Conservation (phyloP, 2,888 invertebrate species). For the Xylophagus ater region DNA sequence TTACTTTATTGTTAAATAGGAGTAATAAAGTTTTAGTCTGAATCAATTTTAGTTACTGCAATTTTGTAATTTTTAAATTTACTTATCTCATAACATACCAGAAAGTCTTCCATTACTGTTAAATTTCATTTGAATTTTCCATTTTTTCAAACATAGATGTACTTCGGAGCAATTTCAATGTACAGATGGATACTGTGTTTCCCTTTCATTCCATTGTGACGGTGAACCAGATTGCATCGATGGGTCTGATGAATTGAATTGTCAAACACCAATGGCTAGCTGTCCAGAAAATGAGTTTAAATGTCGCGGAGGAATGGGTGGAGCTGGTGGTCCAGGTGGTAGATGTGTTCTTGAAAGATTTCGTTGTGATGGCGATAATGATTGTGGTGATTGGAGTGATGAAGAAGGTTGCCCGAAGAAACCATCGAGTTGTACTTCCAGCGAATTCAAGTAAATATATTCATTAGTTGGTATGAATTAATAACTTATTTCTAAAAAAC, state of each 20-base stretch:
- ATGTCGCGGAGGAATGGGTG: slow-evolving; percentile 50
- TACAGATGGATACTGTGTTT: slow-evolving; percentile 60
- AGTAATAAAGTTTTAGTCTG: neutral
- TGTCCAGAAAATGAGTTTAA: slow-evolving; percentile 66
- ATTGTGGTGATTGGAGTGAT: slow-evolving; percentile 81
- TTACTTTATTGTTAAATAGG: neutral
- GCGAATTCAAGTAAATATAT: slow-evolving; percentile 54
- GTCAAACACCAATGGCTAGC: slow-evolving; percentile 44
- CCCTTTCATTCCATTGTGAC: slow-evolving; percentile 63
- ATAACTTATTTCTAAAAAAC: too few species aligned
- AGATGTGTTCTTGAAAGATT: slow-evolving; percentile 63
- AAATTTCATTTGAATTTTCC: neutral
- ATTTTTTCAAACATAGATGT: slow-evolving; percentile 45
- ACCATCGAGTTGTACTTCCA: slow-evolving; percentile 53
- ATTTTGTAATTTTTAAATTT: too few species aligned
- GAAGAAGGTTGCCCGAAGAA: slow-evolving; percentile 64
- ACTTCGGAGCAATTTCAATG: slow-evolving; percentile 63
- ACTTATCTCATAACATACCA: too few species aligned
- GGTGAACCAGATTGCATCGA: slow-evolving; percentile 64
- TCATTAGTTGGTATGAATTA: neutral
- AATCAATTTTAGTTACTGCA: neutral
- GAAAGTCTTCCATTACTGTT: too few species aligned
- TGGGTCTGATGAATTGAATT: slow-evolving; percentile 60
- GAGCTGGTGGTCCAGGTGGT: slow-evolving; percentile 35
- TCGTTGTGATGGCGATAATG: slow-evolving; percentile 75